phyloP scores from a whole-genome alignment of 2,113 vertebrate genomes.

The Tauraco erythrolophus region DNA sequence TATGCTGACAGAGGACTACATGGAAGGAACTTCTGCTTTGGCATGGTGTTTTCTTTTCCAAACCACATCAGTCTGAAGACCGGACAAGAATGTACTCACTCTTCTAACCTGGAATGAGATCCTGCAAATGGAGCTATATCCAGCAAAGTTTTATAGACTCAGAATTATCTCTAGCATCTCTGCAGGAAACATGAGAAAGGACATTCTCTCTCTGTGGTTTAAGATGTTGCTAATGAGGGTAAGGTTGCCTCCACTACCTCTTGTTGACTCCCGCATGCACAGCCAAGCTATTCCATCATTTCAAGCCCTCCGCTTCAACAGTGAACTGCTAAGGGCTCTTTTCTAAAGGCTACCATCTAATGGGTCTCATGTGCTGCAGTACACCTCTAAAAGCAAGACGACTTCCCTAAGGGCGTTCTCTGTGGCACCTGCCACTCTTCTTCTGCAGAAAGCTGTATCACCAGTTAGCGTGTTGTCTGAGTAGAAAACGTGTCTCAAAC shows the following conservation, averaged over 20 bases:
- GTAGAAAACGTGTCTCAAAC: not conserved
- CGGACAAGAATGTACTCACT: slow-evolving; percentile 8
- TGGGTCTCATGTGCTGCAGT: not conserved
- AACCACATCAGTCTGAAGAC: slow-evolving; percentile 18
- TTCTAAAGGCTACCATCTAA: not conserved
- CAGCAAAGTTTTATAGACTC: slow-evolving; percentile 47
- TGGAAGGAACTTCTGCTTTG: not conserved
- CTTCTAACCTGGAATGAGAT: slow-evolving; percentile 10
- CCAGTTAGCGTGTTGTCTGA: not conserved
- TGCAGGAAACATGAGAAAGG: slow-evolving; percentile 60
- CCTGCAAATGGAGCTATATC: slow-evolving; percentile 32
- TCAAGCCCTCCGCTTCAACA: not conserved
- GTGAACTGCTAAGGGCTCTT: not conserved
- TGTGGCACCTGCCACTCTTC: not conserved
- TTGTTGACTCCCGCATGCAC: not conserved
- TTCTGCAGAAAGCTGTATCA: not conserved
- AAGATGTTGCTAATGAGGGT: slow-evolving; percentile 49
- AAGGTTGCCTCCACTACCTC: slow-evolving; percentile 3
- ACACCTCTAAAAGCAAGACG: not conserved
- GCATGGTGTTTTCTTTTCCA: not conserved
- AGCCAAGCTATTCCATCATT: not conserved
- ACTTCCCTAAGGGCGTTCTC: not conserved
- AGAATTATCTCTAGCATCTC: slow-evolving; percentile 54
- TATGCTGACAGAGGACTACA: not conserved
- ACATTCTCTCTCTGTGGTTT: slow-evolving; percentile 31